Base-by-base conservation (phyloP, 1,140 invertebrate genomes). In the Drosophila gunungcola region DNA sequence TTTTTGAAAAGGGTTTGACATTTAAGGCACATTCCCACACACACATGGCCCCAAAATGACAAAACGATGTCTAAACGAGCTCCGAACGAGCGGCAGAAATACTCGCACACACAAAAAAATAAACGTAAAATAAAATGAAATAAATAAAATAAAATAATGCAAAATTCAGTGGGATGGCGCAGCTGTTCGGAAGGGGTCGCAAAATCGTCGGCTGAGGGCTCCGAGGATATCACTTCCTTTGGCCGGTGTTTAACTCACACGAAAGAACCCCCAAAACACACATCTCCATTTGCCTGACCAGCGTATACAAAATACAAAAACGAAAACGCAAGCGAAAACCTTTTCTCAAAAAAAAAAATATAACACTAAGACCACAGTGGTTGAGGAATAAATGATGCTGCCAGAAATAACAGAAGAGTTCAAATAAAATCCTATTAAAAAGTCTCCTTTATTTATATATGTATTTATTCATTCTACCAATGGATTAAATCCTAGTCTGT, bases 1-100 rank as follows among this genome's bases (percentile, higher is more conserved):
- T 77, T 83, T 86, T 88, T 88, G 83, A 88, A 88, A 88, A 88
- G 83, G 83, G 83, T 88, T 86, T 88, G 83, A 88, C 83, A 89
- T 77, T 84, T 80, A 80, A 68, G 41, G 80, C 76, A 56, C 48
- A 63, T 38, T 21, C 49, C 12, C 49, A 53, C 32, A 36, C 32
- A 36, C 38, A 25, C 53, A 39, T 16, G 11, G 6, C 34, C 29
- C 54, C 12, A 57, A 70, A 88, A 83, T 88, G 83, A 86, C 83
- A 86, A 86, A 88, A 86, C 80, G 83, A 88, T 82, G 83, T 83
- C 79, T 88, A 79, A 86, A 86, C 83, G 83, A 83, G 83, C 75
- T 64, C 74, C 78, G 62, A 86, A 88, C 78, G 82, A 82, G 61
- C 74, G 58, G 27, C 63, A 69, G 53, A 68, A 78, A 68, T 78